Conservation (phyloP, 2,888 invertebrate species). For the Germaria angustata region DNA sequence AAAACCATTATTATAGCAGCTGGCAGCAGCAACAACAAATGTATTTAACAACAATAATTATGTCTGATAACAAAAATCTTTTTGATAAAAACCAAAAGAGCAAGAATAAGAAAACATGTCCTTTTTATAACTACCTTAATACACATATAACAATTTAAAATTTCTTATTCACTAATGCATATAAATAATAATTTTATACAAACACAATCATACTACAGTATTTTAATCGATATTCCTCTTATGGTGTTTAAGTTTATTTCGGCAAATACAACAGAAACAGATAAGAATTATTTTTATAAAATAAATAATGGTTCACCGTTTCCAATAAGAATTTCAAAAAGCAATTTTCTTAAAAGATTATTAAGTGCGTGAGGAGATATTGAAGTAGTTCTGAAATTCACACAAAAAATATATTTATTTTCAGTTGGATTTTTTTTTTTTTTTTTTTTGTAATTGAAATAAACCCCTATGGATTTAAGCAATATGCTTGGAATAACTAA, state of each 20-base stretch:
- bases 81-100: conserved; percentile 38
- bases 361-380: too few relatives aligned
- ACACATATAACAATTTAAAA: background rate
- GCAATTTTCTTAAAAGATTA: too few relatives aligned
- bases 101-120: background rate
- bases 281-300: background rate
- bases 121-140: background rate
- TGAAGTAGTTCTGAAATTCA: too few relatives aligned
- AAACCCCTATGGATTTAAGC: too few relatives aligned
- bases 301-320: background rate
- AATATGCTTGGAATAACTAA: too few relatives aligned
- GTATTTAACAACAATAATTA: background rate
- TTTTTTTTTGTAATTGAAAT: too few relatives aligned
- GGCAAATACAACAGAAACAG: conserved; percentile 6
- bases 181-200: background rate
- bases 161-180: background rate
- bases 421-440: too few relatives aligned
- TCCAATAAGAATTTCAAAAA: background rate
- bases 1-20: conserved; percentile 36
- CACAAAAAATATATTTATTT: too few relatives aligned
- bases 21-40: conserved; percentile 11
- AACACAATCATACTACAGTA: too few relatives aligned
- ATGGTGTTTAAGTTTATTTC: background rate
- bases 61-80: too few relatives aligned
- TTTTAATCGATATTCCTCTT: conserved; percentile 44